phyloP scores from a whole-genome alignment of 1,140 invertebrate species.

The Heterodera schachtii region DNA sequence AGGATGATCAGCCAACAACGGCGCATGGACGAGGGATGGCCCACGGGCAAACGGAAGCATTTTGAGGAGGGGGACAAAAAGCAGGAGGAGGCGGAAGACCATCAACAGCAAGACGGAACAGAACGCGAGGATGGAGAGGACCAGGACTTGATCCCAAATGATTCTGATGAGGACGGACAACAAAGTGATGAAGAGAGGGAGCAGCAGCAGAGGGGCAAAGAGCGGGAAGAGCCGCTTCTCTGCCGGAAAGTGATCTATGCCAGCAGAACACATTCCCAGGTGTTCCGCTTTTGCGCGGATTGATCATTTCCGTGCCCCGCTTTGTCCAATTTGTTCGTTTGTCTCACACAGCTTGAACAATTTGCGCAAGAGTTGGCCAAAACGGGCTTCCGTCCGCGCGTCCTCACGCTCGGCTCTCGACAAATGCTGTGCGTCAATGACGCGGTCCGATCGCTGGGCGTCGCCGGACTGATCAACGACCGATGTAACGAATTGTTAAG shows the following conservation, averaged over 20 bases:
- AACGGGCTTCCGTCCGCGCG: slow-evolving; percentile 35
- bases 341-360: slow-evolving; percentile 34
- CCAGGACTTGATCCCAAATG: slow-evolving; percentile 34
- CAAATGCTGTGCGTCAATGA: slow-evolving; percentile 32
- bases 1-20: slow-evolving; percentile 17
- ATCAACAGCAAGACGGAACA: slow-evolving; percentile 22
- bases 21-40: not conserved
- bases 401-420: slow-evolving; percentile 37
- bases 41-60: slow-evolving; percentile 15
- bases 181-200: slow-evolving; percentile 11
- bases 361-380: slow-evolving; percentile 35
- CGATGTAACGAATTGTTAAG: slow-evolving; percentile 85
- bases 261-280: slow-evolving; percentile 41
- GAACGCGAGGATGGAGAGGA: not conserved
- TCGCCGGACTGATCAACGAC: slow-evolving; percentile 86
- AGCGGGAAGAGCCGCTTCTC: slow-evolving; percentile 13
- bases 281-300: too few species aligned
- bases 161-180: slow-evolving; percentile 29
- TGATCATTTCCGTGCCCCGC: too few species aligned
- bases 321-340: slow-evolving; percentile 11
- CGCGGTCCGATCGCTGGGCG: slow-evolving; percentile 76
- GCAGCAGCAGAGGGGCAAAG: slow-evolving; percentile 1
- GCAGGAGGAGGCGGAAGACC: slow-evolving; percentile 6
- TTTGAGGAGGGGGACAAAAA: too few species aligned
- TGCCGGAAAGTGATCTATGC: slow-evolving; percentile 42